A percentile compares a stretch with the other conserved stretches of the same genome.
These are phyloP conservation scores for Trogon melanurus DNA, from an alignment of 2,113 vertebrate genomes.

Conservation along the genomic window DNA sequence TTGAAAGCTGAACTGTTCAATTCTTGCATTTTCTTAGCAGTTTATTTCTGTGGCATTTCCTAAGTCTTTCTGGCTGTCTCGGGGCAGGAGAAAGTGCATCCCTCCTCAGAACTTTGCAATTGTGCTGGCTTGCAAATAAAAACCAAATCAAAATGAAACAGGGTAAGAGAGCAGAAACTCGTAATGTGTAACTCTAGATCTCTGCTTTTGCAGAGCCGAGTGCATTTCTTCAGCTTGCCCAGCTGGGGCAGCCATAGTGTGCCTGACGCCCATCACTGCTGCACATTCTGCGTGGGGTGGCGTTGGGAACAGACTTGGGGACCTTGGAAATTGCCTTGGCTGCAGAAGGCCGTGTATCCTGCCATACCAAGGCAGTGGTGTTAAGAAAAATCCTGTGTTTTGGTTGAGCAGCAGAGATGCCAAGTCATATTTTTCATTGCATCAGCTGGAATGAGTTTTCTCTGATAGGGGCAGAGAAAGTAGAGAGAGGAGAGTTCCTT, in stretches of 20 bases:
- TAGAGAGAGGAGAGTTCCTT: background rate
- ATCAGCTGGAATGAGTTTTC: background rate
- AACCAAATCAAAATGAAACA: background rate
- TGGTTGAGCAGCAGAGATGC: background rate
- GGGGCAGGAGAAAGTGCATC: background rate
- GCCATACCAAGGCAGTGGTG: background rate
- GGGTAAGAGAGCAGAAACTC: background rate
- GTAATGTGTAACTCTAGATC: background rate
- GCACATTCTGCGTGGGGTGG: background rate
- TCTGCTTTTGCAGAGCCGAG: accelerated
- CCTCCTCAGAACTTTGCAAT: background rate
- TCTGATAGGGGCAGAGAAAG: background rate
- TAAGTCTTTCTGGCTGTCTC: conserved; percentile 25
- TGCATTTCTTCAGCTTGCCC: background rate
- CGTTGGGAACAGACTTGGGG: background rate
- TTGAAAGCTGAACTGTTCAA: conserved; percentile 59
- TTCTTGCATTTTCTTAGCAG: conserved; percentile 35
- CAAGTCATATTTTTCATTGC: background rate
- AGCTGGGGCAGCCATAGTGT: background rate
- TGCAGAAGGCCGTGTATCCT: background rate
- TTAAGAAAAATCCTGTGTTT: background rate
- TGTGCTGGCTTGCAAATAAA: conserved; percentile 5
- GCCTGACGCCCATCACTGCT: background rate
- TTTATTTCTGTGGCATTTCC: conserved; percentile 52
- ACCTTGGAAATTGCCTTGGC: background rate